Evolutionary conservation across 2,113 vertebrate species (phyloP), one percentile per base, ranked within the genome.

Genomic region (Sula dactylatra): DNA sequence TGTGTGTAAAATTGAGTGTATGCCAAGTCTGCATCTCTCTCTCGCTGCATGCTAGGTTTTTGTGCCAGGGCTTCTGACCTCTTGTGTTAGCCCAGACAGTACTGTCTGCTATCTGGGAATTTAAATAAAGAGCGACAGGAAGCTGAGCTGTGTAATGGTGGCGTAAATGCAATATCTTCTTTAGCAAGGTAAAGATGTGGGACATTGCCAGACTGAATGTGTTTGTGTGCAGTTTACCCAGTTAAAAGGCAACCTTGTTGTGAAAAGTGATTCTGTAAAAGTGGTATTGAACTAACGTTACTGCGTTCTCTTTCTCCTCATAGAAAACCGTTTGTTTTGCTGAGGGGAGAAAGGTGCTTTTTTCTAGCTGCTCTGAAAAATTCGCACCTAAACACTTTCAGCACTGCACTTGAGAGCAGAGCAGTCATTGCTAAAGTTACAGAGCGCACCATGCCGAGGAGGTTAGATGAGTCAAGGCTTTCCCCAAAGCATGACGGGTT

Each of bases 371-470:
- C 27, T 50, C 45, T 38, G 47, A 44, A 67, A 54, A 70, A 70
- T 50, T 45, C 34, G 34, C 24, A 6, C 14, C 11, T 50, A 11
- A 40, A 71, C 29, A 8, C 44, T 83, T 50, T 27, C 55, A 71
- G 45, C 18, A 16, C 29, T 42, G 29, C 50, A 11, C 70, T 44
- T 45, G 26, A 54, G 27, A 79, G 22, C 40, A 59, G 36, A 61
- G 47, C 7, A 17, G 54, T 22, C 22, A 18, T 27, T 50, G 44
- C n/a, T 49, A 22, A 40, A 38, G 38, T 25, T 62, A n/a, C 10
- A 19, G 38, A 27, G 45, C 2, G 7, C 0, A 2, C 62, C 19
- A 22, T 49, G n/a, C 38, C 1, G 10, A 61, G 26, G 38, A 52
- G 17, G 6, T 61, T n/a, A 52, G 45, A 25, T 45, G 45, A 22